Evolutionary conservation across 2,888 invertebrate species (phyloP).

Genomic region (Eudasyphora cyanicolor): DNA sequence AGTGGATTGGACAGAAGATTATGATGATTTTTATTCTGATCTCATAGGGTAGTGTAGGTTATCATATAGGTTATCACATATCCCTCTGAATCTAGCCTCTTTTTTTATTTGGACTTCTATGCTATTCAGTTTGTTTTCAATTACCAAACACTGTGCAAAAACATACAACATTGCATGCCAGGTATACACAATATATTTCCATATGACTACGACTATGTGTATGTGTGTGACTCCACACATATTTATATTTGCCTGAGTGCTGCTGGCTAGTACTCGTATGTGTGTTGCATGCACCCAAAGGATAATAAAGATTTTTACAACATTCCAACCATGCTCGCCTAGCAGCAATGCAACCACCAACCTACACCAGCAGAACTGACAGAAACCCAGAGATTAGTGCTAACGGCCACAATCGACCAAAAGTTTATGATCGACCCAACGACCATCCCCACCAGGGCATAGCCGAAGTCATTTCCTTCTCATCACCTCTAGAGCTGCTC

Average conservation of each 20-base stretch:
- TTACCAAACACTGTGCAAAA: too few relatives aligned
- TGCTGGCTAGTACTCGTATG: neutral
- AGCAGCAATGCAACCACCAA: neutral
- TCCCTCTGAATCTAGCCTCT: too few relatives aligned
- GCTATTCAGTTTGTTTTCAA: too few relatives aligned
- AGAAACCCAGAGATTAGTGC: slow-evolving; percentile 52
- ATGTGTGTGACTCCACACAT: too few relatives aligned
- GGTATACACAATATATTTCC: too few relatives aligned
- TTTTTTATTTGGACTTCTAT: too few relatives aligned
- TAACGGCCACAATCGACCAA: slow-evolving; percentile 58
- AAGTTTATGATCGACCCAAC: slow-evolving; percentile 53
- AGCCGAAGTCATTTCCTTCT: too few relatives aligned
- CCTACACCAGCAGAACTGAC: neutral
- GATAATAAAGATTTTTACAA: slow-evolving; percentile 34
- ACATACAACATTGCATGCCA: neutral
- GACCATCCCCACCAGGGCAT: neutral
- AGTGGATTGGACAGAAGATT: too few relatives aligned
- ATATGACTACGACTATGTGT: too few relatives aligned
- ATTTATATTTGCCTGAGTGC: neutral
- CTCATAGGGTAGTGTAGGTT: too few relatives aligned
- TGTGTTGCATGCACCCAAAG: slow-evolving; percentile 5
- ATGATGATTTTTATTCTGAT: too few relatives aligned
- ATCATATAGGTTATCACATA: too few relatives aligned
- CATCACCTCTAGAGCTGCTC: neutral
- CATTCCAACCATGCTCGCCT: neutral